Evolutionary conservation across 2,113 vertebrate species (phyloP).

Genomic region (Accipiter virgatus): DNA sequence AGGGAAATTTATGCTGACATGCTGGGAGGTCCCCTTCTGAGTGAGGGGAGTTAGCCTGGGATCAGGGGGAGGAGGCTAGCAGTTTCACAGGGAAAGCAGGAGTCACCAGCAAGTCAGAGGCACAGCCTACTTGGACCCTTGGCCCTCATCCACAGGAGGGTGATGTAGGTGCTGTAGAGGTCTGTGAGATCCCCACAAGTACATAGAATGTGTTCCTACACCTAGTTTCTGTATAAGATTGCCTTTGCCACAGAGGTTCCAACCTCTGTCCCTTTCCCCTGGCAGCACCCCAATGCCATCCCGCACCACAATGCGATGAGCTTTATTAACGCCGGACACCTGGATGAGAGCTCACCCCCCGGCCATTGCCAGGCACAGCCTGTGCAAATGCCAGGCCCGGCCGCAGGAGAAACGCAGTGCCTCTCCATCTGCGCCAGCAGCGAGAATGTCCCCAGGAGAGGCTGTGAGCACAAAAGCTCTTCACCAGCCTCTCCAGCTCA

Average conservation of each 20-base stretch:
- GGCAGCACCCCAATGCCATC: neutral
- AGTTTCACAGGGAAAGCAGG: neutral
- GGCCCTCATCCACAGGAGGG: neutral
- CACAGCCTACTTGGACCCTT: neutral
- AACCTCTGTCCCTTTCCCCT: neutral
- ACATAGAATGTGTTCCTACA: neutral
- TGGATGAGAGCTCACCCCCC: neutral
- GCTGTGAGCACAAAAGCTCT: neutral
- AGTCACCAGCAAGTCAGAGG: neutral
- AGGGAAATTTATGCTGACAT: neutral
- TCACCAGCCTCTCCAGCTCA: neutral
- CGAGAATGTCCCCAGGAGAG: neutral
- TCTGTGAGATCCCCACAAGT: neutral
- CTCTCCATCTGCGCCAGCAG: neutral
- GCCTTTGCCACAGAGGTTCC: neutral
- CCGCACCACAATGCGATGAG: rapidly evolving
- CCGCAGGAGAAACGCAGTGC: neutral
- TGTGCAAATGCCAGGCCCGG: neutral
- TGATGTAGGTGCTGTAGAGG: neutral
- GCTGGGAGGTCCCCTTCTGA: neutral
- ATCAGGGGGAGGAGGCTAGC: neutral
- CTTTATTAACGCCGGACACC: rapidly evolving
- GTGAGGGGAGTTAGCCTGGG: rapidly evolving
- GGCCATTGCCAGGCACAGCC: neutral
- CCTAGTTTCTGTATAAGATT: neutral